phyloP scores from a whole-genome alignment of 2,797 vertebrate species.

The Pseudochirops corinnae region DNA sequence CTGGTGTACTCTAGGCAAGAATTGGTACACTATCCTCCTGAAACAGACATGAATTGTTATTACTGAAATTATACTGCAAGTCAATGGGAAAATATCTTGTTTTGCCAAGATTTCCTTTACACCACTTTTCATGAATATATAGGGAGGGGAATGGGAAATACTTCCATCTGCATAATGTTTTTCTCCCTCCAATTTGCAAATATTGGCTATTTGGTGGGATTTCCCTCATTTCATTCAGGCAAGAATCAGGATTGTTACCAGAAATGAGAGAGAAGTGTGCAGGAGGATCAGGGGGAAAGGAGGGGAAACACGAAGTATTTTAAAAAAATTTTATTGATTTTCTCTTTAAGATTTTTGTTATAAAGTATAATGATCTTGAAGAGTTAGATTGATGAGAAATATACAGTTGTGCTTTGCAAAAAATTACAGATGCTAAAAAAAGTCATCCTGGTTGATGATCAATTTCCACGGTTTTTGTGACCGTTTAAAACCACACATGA shows the following conservation, averaged over 20 bases:
- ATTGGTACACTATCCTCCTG: not conserved
- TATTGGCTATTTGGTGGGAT: not conserved
- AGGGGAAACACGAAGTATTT: constrained; percentile 9
- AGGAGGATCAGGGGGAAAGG: not conserved
- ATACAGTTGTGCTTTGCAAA: constrained; percentile 57
- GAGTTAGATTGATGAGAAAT: constrained; percentile 64
- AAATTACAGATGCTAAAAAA: constrained; percentile 35
- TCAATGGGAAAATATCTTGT: not conserved
- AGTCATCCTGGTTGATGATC: constrained; percentile 58
- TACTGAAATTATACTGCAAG: not conserved
- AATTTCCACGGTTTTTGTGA: constrained; percentile 36
- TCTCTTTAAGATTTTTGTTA: constrained; percentile 68
- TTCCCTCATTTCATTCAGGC: constrained; percentile 14
- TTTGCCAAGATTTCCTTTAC: not conserved
- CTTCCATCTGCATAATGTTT: not conserved
- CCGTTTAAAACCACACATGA: constrained; percentile 47
- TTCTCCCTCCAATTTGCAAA: not conserved
- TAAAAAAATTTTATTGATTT: constrained; percentile 51
- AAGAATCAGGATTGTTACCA: not conserved
- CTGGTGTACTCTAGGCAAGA: not conserved
- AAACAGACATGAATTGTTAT: not conserved
- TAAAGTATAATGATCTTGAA: constrained; percentile 63
- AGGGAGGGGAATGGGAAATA: not conserved
- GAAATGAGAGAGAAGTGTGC: not conserved
- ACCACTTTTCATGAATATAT: not conserved